Base-by-base conservation (phyloP, 2,888 invertebrate genomes). In the Eilema caniola region DNA sequence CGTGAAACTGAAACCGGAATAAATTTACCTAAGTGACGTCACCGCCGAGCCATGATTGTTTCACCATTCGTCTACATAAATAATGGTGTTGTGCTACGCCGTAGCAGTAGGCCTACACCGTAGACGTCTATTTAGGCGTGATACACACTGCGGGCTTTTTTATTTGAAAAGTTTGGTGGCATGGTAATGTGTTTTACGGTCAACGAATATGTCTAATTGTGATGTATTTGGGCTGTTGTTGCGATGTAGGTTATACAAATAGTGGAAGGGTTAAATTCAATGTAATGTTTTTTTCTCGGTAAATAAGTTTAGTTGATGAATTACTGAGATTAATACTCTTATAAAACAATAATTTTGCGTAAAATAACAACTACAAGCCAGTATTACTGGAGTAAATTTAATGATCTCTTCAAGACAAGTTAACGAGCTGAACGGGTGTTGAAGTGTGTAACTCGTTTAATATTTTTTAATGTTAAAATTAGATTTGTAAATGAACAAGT, bases 41-140 rank as follows among this genome's bases (percentile, higher is more conserved):
- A 71, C 61, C 37, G n/a, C 37, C 31, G 57, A 64, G 72, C 71
- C 65, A 62, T 75, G 73, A 70, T 82, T 75, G 77, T 73, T 74
- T 71, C 63, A 71, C 63, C 64, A 74, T 74, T 76, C 20, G 72
- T 74, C 74, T 69, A 53, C 69, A 79, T 53, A 83, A 83, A 79
- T 84, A 83, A 84, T 84, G 76, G 70, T 85, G 85, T 82, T 82
- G 83, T 80, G 69, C 66, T 66, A 70, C 66, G 66, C 67, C 77
- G 81, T 80, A 78, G 79, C 72, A 66, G 57, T 68, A 71, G 75
- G 75, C 78, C 60, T 85, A 82, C 82, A 75, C 47, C 70, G 79
- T 65, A 67, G 65, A 24, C 56, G 23, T 57, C 20, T 25, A 10
- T 5, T 66, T 20, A 62, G 20, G 31, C 56, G 28, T 8, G 53